phyloP scores from a whole-genome alignment of 1,140 invertebrate genomes.

The Lysiphlebus fabarum region DNA sequence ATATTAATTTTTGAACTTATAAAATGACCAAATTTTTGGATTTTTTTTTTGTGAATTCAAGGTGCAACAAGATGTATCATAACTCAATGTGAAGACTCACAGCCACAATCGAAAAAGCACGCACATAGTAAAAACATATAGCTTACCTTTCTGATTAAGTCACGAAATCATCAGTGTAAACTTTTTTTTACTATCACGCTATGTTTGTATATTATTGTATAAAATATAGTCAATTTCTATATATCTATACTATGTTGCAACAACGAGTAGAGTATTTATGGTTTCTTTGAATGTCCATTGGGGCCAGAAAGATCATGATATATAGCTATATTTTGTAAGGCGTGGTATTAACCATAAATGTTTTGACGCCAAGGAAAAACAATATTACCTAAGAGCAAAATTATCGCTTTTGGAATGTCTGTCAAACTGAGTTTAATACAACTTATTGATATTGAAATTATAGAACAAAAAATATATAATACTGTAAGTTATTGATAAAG shows the following conservation, averaged over 20 bases:
- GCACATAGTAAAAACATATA: constrained; percentile 19
- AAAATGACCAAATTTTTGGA: too few relatives aligned
- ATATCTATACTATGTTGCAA: neutral
- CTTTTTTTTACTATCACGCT: constrained; percentile 1
- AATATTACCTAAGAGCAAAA: too few relatives aligned
- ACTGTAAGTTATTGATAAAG: too few relatives aligned
- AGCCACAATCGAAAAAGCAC: constrained; percentile 3
- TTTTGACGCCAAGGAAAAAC: constrained; percentile 16
- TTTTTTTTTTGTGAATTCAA: too few relatives aligned
- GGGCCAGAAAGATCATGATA: constrained; percentile 4
- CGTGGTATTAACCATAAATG: constrained; percentile 16
- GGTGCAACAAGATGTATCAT: constrained; percentile 2
- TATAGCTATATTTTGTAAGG: constrained; percentile 11
- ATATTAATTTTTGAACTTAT: too few relatives aligned
- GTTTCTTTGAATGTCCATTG: constrained; percentile 9
- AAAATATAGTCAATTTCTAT: neutral
- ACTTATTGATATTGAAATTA: too few relatives aligned
- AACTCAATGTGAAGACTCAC: constrained; percentile 23
- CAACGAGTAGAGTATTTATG: constrained; percentile 10
- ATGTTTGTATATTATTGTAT: neutral
- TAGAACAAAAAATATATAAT: too few relatives aligned
- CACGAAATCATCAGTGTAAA: constrained; percentile 28
- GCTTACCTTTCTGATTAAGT: constrained; percentile 36
- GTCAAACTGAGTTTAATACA: too few relatives aligned
- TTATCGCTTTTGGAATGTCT: too few relatives aligned